Evolutionary conservation across 2,113 vertebrate genomes (phyloP), one percentile per base, ranked within the genome.

Genomic region (Lepus timidus): DNA sequence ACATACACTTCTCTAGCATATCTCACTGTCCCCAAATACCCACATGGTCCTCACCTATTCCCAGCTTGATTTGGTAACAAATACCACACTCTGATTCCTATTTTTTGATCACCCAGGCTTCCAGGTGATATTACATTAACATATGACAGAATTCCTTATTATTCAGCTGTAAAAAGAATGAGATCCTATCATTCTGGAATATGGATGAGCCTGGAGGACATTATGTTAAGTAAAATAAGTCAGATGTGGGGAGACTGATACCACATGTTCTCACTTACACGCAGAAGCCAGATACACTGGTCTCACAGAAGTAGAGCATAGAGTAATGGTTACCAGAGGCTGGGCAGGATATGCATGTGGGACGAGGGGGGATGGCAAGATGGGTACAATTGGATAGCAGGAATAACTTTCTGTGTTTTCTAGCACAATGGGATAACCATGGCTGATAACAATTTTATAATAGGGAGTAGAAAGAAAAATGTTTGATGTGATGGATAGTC

Each of bases 41-140:
- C 55, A 82, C 2, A 0, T 68, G 51, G 16, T 13, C 49, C 55
- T 91, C 79, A 75, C 33, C 52, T 61, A 36, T 4, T 52, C 19
- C 51, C 6, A 93, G 58, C 65, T 79, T 65, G 73, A 90, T 85
- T 93, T 36, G 88, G 71, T 82, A 36, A 94, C 80, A 91, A 62
- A 6, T 55, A 62, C 68, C 58, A 62, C 64, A 16, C 23, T 90
- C 82, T 82, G 33, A 27, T 75, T 95, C 27, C 13, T 52, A 67
- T 85, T 71, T 16, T 85, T 31, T 61, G 31, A 85, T 86, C 33
- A 90, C 39, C 14, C 12, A 52, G 16, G 74, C 22, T 64, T 84
- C 67, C 14, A 29, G 64, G 64, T 62, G 29, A 51, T 2, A 51
- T 23, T 33, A 61, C 36, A 36, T 52, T 87, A 62, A 90, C 88